Base-by-base conservation (phyloP, 1,140 invertebrate genomes). In the Vanessa atalanta region DNA sequence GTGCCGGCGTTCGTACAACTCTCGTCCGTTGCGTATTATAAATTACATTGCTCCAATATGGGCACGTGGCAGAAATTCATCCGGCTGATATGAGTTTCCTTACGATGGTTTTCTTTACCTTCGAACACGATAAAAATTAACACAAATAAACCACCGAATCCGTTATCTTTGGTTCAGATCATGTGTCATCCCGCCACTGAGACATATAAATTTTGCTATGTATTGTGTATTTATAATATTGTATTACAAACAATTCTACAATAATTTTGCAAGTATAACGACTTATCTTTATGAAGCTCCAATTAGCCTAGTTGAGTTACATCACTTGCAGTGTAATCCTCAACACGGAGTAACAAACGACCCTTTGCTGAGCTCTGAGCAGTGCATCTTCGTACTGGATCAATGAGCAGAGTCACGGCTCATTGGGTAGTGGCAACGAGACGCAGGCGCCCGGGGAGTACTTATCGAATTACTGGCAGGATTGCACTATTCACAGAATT, bases 401-500 rank as follows among this genome's bases (percentile, higher is more conserved):
- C 65, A 26, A 64, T 70, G 43, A 48, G 15, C 57, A 37, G 0
- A 48, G 69, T 64, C 60, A 63, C 57, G 60, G 69, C n/a, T 37
- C 60, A 70, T 70, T 61, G 69, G 31, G 20, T 55, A 16, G 43
- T 50, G 55, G 68, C 23, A 50, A 43, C 68, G 47, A 57, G 67
- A 55, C 51, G 69, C 69, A 13, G 16, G 64, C 47, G 60, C 53
- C 69, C 20, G 14, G 69, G 69, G 69, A 63, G 47, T 61, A 20
- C 47, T 70, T 70, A 70, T 70, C 69, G 60, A 70, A 63, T 70
- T 70, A 70, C 57, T 61, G 69, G 26, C 64, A 43, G 48, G 64
- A 65, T 65, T 50, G 64, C 64, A 14, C 64, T 50, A 60, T 60
- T 60, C 55, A n/a, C 20, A 26, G 23, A n/a, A 51, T 51, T 60